phyloP scores from a whole-genome alignment of 2,113 vertebrate species.

The Fulica atra region DNA sequence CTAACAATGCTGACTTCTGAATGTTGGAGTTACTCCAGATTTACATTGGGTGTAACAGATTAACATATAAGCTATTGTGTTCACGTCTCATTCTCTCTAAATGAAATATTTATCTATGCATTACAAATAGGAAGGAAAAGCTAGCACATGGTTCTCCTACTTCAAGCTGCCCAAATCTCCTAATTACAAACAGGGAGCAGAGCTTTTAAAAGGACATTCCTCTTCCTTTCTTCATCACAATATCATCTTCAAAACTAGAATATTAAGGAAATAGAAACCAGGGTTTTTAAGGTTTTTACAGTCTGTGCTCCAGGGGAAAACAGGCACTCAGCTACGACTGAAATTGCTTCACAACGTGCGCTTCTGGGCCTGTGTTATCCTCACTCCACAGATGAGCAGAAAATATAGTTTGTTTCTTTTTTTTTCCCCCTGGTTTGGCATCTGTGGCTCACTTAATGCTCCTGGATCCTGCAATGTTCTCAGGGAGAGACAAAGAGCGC shows the following conservation, averaged over 20 bases:
- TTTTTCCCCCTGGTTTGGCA: conserved; percentile 31
- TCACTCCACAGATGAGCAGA: conserved; percentile 76
- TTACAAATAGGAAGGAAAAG: neutral
- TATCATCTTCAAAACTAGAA: conserved; percentile 67
- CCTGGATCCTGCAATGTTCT: conserved; percentile 61
- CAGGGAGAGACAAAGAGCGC: conserved; percentile 44
- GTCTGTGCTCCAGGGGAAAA: conserved; percentile 77
- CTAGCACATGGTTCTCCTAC: neutral
- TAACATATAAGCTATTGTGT: neutral
- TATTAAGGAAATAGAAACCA: conserved; percentile 73
- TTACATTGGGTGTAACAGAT: conserved; percentile 1
- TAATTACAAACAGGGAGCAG: neutral
- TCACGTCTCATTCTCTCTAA: neutral
- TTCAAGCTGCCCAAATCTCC: neutral
- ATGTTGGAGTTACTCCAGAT: neutral
- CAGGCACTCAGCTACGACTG: conserved; percentile 76
- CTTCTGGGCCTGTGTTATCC: conserved; percentile 74
- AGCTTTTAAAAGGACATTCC: conserved; percentile 1
- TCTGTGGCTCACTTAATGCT: conserved; percentile 68
- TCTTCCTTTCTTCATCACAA: conserved; percentile 51
- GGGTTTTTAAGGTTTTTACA: conserved; percentile 73
- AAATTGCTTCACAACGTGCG: conserved; percentile 76
- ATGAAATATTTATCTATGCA: conserved; percentile 41
- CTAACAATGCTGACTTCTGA: conserved; percentile 10
- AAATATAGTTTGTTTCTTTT: conserved; percentile 78